Evolutionary conservation across 1,140 invertebrate species (phyloP).

Genomic region (Mactra quadrangularis): DNA sequence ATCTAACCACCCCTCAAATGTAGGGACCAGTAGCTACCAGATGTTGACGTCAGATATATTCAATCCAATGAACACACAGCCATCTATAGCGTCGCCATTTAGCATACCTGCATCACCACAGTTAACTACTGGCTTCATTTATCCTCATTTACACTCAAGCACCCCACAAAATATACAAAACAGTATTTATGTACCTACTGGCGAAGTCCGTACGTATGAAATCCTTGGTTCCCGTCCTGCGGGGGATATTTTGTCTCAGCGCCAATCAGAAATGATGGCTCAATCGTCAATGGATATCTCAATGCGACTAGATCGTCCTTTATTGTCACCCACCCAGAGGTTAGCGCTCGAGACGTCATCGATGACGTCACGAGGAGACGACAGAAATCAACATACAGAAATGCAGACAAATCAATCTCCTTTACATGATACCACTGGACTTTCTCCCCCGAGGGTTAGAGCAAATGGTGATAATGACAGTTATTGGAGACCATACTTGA

Average conservation of each 20-base stretch:
- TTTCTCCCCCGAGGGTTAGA: slow-evolving; percentile 61
- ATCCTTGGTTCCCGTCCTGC: slow-evolving; percentile 48
- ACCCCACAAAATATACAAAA: slow-evolving; percentile 68
- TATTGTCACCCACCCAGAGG: slow-evolving; percentile 57
- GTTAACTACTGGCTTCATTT: slow-evolving; percentile 71
- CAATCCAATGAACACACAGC: slow-evolving; percentile 68
- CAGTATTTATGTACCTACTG: slow-evolving; percentile 68
- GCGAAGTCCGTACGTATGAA: slow-evolving; percentile 71
- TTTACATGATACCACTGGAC: slow-evolving; percentile 52
- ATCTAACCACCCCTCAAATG: slow-evolving; percentile 63
- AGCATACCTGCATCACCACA: slow-evolving; percentile 64
- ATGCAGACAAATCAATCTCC: slow-evolving; percentile 55
- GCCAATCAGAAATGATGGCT: slow-evolving; percentile 45
- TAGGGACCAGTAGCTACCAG: slow-evolving; percentile 43
- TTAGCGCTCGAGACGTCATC: slow-evolving; percentile 33
- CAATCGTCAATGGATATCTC: slow-evolving; percentile 62
- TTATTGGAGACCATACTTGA: slow-evolving; percentile 77
- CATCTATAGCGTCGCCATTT: slow-evolving; percentile 65
- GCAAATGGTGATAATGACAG: slow-evolving; percentile 60
- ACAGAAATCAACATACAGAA: slow-evolving; percentile 47
- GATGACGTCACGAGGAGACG: slow-evolving; percentile 44
- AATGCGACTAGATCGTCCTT: slow-evolving; percentile 63
- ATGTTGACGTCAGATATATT: slow-evolving; percentile 73
- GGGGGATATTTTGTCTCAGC: slow-evolving; percentile 27
- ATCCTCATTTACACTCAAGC: slow-evolving; percentile 71